A percentile compares a stretch with the other conserved stretches of the same genome.
Evolutionary conservation across 2,797 vertebrate genomes (phyloP).

Genomic region (Platalea minor): DNA sequence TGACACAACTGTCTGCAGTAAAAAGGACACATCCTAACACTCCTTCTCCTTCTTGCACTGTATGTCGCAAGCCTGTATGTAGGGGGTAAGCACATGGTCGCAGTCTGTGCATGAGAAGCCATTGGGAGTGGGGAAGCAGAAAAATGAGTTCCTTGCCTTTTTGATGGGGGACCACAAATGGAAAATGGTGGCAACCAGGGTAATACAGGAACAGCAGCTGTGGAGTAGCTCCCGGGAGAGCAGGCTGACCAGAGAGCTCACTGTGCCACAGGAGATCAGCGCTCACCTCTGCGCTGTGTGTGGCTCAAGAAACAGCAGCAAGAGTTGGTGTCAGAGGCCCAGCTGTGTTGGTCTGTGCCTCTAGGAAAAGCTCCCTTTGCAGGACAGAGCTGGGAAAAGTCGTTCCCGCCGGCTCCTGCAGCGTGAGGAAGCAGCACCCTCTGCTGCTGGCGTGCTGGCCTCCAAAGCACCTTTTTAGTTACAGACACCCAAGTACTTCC

Average conservation of each 20-base stretch:
- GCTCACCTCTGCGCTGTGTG: neutral
- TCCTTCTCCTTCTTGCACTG: neutral
- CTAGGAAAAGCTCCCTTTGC: neutral
- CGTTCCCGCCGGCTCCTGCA: neutral
- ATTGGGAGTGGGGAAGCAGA: neutral
- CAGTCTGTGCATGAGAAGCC: neutral
- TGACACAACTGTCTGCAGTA: neutral
- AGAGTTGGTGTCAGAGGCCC: neutral
- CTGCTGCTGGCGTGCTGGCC: neutral
- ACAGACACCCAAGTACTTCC: neutral
- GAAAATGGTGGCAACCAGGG: neutral
- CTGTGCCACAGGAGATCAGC: neutral
- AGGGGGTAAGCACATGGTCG: neutral
- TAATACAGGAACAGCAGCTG: neutral
- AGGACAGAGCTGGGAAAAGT: neutral
- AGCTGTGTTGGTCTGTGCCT: rapidly evolving
- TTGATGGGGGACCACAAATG: neutral
- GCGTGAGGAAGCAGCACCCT: slow-evolving; percentile 38
- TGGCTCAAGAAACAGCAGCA: neutral
- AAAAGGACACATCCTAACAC: too few species aligned
- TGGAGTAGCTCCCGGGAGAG: neutral
- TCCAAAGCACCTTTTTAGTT: neutral
- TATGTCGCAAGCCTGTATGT: rapidly evolving
- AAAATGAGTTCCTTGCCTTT: neutral
- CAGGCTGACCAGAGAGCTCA: neutral